Base-by-base conservation (phyloP, 2,797 vertebrate species). In the Rhinichthys osculus region DNA sequence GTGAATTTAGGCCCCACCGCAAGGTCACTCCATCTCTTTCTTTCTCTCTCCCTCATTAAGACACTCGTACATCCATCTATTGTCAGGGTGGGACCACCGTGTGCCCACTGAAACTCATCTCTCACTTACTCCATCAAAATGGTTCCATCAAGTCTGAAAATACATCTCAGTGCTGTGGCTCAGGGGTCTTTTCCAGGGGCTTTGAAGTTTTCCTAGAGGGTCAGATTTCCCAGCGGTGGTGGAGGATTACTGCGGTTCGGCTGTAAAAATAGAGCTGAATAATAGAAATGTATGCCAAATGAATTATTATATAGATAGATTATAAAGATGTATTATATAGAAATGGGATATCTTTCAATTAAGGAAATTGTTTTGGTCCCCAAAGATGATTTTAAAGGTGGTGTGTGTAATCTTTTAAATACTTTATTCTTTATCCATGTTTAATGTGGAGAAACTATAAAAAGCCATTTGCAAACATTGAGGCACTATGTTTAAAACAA, bases 11-110 rank as follows among this genome's bases (percentile, higher is more conserved):
- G 44, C 91, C 89, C 89, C 59, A 83, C 74, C 76, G 5, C 50
- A 77, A 81, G 73, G 90, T 90, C 86, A 89, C 91, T 91, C 85
- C 90, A 89, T 88, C 89, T 50, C 35, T 81, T 47, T 88, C 91
- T 90, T 88, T 79, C 50, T 89, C 27, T 72, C 30, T 78, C 38
- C 69, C 52, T 84, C 67, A 42, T 78, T 84, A 54, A 84, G 62
- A 69, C n/a, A 69, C 57, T 4, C 38, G 7, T 33, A 44, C 66
- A 78, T 71, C 64, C 66, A 78, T 78, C 64, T 69, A 78, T 77
- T 84, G 74, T 70, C 83, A 78, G 74, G 33, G 73, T 5, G 33
- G 83, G 66, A 79, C 62, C 82, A 70, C 82, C 47, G 2, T 69
- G 74, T 78, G 64, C 35, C 50, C 52, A 21, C 27, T 80, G 67